Evolutionary conservation across 2,113 vertebrate genomes (phyloP).

Genomic region (Corynorhinus townsendii): DNA sequence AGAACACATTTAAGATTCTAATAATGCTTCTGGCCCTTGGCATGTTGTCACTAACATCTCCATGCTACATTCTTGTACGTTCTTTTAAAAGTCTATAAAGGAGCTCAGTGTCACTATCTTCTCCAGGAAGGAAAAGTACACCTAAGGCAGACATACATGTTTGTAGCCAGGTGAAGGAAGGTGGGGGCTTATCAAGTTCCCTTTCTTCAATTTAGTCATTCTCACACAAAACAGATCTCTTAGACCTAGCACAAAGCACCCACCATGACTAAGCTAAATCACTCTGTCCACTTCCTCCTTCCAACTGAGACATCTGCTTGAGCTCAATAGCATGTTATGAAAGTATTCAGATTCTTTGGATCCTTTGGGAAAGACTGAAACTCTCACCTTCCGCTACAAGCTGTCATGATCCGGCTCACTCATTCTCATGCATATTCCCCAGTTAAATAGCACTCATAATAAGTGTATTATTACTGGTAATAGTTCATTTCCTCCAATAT

Average conservation of each 20-base stretch:
- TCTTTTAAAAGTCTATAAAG: not conserved
- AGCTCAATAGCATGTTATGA: not conserved
- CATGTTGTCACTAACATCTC: not conserved
- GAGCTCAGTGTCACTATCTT: not conserved
- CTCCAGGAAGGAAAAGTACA: not conserved
- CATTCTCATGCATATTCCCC: not conserved
- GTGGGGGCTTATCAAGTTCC: not conserved
- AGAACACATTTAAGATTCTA: not conserved
- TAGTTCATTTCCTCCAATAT: not conserved
- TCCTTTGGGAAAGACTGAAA: not conserved
- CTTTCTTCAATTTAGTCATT: not conserved
- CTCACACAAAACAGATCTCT: not conserved
- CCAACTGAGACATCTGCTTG: not conserved
- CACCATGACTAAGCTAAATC: not conserved
- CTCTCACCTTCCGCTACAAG: not conserved
- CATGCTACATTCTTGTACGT: not conserved
- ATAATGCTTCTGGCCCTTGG: not conserved
- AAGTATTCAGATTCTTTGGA: not conserved
- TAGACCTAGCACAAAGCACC: not conserved
- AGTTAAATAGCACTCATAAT: not conserved
- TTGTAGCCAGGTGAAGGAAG: not conserved
- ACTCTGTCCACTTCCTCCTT: not conserved
- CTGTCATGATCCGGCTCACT: not conserved
- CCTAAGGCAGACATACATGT: not conserved
- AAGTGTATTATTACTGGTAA: not conserved